Percentiles rank a stretch among this genome's conserved stretches.
These are phyloP conservation scores for Trididemnum nubilum DNA, from an alignment of 23 tunicate genomes.

Conservation along the genomic window DNA sequence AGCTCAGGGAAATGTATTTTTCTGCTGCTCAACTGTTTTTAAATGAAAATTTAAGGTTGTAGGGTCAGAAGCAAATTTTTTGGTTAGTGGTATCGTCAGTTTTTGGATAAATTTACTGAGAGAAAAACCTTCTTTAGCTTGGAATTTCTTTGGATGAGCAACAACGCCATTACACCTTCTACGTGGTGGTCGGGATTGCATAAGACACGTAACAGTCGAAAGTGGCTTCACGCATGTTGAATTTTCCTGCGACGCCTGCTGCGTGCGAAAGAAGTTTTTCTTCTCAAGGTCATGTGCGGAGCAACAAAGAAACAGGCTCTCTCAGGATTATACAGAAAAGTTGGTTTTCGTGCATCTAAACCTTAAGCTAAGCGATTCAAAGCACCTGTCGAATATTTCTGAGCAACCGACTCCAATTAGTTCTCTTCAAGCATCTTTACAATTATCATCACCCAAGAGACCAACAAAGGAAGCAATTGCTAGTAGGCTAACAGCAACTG, in stretches of 20 bases:
- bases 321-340: background rate
- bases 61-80: too few species aligned
- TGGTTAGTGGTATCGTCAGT: too few species aligned
- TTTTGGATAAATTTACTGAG: too few species aligned
- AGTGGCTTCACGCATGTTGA: background rate
- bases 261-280: conserved; percentile 9
- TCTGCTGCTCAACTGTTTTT: too few species aligned
- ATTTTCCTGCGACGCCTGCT: background rate
- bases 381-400: too few species aligned
- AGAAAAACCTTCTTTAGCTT: background rate
- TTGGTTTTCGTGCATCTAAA: conserved; percentile 4
- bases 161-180: background rate
- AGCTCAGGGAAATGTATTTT: too few species aligned
- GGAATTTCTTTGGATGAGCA: background rate
- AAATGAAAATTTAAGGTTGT: too few species aligned
- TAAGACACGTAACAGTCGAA: background rate
- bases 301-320: background rate
- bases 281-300: background rate
- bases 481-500: too few species aligned
- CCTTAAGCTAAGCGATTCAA: conserved; percentile 1
- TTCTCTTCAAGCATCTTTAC: too few species aligned
- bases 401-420: too few species aligned
- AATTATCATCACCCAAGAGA: too few species aligned
- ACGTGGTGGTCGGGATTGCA: background rate
- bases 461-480: too few species aligned